Conservation (phyloP, 1,140 invertebrate genomes). For the Theocolax elegans region DNA sequence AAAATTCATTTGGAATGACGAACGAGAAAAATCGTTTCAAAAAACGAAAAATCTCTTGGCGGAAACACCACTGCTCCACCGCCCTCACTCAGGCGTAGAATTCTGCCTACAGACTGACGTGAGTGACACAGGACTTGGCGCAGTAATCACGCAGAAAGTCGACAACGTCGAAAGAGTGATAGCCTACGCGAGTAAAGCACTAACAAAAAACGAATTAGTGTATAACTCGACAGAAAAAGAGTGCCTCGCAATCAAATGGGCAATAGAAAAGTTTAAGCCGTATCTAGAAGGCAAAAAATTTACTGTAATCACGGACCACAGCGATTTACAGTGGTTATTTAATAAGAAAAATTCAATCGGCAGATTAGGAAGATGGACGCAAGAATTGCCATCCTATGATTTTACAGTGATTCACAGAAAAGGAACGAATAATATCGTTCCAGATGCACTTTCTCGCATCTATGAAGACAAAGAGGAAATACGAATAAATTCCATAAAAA, state of each 20-base stretch:
- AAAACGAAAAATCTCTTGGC: too few relatives aligned
- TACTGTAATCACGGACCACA: slow-evolving; percentile 65
- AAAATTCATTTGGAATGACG: too few relatives aligned
- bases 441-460: background rate
- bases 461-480: background rate
- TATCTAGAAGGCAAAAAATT: slow-evolving; percentile 60
- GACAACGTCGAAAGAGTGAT: slow-evolving; percentile 57
- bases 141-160: slow-evolving; percentile 16
- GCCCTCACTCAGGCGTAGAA: too few relatives aligned
- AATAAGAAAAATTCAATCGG: slow-evolving; percentile 60
- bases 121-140: slow-evolving; percentile 30
- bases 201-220: slow-evolving; percentile 50
- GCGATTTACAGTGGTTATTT: slow-evolving; percentile 65
- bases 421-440: background rate
- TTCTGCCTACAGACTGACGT: slow-evolving; percentile 47
- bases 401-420: slow-evolving; percentile 20
- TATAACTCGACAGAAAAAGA: slow-evolving; percentile 21
- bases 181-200: slow-evolving; percentile 61
- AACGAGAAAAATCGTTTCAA: too few relatives aligned
- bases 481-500: background rate
- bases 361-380: slow-evolving; percentile 62
- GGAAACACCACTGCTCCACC: too few relatives aligned
- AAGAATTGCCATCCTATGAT: slow-evolving; percentile 46
- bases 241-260: slow-evolving; percentile 29
- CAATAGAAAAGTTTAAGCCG: slow-evolving; percentile 19